Percentiles rank a stretch among this genome's conserved stretches.
These are phyloP conservation scores for Agelastica alni DNA, from an alignment of 2,888 invertebrate genomes.

Conservation along the genomic window DNA sequence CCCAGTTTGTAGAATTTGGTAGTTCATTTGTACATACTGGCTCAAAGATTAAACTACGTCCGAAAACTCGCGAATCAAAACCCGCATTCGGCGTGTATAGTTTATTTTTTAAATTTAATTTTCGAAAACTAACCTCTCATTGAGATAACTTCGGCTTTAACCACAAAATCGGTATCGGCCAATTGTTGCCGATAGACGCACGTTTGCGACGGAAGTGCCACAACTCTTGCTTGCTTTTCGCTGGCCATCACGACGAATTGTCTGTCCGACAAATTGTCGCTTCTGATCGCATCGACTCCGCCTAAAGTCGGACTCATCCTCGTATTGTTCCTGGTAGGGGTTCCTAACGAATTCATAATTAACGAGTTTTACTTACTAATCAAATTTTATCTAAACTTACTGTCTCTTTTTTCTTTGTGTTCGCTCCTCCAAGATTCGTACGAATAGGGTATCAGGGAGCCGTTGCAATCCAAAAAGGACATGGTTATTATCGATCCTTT, in stretches of 20 bases:
- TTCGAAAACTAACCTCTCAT: slow-evolving; percentile 72
- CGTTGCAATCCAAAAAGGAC: slow-evolving; percentile 95
- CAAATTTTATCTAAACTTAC: no score
- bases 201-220: slow-evolving; percentile 93
- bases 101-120: no score
- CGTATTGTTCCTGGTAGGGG: slow-evolving; percentile 69
- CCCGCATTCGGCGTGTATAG: no score
- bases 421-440: slow-evolving; percentile 94
- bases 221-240: slow-evolving; percentile 93
- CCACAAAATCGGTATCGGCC: slow-evolving; percentile 90
- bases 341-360: slow-evolving; percentile 58
- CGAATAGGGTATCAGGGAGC: slow-evolving; percentile 86
- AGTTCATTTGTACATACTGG: no score
- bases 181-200: slow-evolving; percentile 92
- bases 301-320: slow-evolving; percentile 77
- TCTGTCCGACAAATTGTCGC: slow-evolving; percentile 70
- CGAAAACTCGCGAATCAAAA: no score
- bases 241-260: slow-evolving; percentile 94
- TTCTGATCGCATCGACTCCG: slow-evolving; percentile 54
- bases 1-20: no score
- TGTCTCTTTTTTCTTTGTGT: slow-evolving; percentile 63
- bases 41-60: no score
- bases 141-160: slow-evolving; percentile 90
- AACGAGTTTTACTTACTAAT: no score
- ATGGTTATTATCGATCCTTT: slow-evolving; percentile 93